Conservation (phyloP, 2,888 invertebrate species). For the Allygus modestus region DNA sequence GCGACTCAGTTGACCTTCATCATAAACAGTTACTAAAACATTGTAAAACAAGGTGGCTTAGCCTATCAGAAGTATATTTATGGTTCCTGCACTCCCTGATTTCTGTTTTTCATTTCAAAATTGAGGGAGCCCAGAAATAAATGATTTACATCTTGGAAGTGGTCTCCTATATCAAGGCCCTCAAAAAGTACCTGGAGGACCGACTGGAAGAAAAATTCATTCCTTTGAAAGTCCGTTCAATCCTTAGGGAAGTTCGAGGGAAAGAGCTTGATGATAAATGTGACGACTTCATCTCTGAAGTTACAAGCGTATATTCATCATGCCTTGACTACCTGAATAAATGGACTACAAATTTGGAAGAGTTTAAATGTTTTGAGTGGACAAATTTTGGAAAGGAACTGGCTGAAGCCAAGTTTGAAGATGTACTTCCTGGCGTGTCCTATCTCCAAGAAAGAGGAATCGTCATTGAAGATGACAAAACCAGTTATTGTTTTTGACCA, state of each 20-base stretch:
- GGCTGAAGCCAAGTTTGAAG: too few species aligned
- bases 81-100: constrained; percentile 69
- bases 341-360: constrained; percentile 8
- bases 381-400: too few species aligned
- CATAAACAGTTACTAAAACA: constrained; percentile 68
- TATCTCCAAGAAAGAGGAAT: background rate
- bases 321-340: constrained; percentile 54
- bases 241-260: too few species aligned
- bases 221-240: too few species aligned
- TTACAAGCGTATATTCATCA: constrained; percentile 33
- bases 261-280: too few species aligned
- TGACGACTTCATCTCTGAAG: background rate
- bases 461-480: constrained; percentile 39
- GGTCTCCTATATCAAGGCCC: too few species aligned
- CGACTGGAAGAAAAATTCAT: too few species aligned
- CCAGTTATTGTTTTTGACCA: constrained; percentile 51
- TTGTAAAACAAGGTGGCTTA: constrained; percentile 71
- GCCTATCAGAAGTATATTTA: too few species aligned
- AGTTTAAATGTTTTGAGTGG: background rate
- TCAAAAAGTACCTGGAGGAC: too few species aligned
- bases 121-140: constrained; percentile 32
- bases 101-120: constrained; percentile 50
- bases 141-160: constrained; percentile 42
- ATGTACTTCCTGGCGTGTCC: background rate
- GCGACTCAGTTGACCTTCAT: constrained; percentile 70